These are phyloP conservation scores for Papilio aristodemus DNA, from an alignment of 1,140 invertebrate genomes.

Conservation along the genomic window DNA sequence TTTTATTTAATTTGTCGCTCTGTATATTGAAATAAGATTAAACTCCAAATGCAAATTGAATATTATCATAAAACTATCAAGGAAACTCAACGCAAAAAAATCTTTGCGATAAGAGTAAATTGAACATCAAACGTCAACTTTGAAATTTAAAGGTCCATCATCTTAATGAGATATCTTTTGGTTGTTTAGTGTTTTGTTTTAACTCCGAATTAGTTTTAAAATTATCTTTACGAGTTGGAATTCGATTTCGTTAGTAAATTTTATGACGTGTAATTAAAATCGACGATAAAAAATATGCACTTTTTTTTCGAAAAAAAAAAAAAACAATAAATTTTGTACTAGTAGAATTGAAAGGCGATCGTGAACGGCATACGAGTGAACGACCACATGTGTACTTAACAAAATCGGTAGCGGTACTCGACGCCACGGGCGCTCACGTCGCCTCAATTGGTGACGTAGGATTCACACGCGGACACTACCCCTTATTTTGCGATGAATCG, in stretches of 20 bases:
- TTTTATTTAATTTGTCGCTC: slow-evolving; percentile 4
- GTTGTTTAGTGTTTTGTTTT: slow-evolving; percentile 21
- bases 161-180: slow-evolving; percentile 29
- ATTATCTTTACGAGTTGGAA: slow-evolving; percentile 32
- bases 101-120: slow-evolving; percentile 17
- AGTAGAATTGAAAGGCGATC: slow-evolving; percentile 5
- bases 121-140: slow-evolving; percentile 33
- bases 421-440: slow-evolving; percentile 30
- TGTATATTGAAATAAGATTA: slow-evolving; percentile 2
- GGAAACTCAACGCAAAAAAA: slow-evolving; percentile 8
- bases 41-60: slow-evolving; percentile 18
- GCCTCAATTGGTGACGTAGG: slow-evolving; percentile 18
- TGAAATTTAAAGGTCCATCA: slow-evolving; percentile 31
- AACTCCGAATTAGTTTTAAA: slow-evolving; percentile 9
- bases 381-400: slow-evolving; percentile 23
- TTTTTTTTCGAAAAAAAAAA: neutral
- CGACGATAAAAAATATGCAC: neutral
- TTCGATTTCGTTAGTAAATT: slow-evolving; percentile 15
- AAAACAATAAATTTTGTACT: neutral
- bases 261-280: slow-evolving; percentile 21
- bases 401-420: slow-evolving; percentile 30
- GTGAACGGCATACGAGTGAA: slow-evolving; percentile 1
- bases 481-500: slow-evolving; percentile 19
- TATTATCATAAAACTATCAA: slow-evolving; percentile 17
- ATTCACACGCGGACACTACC: slow-evolving; percentile 19